Conservation (phyloP, 2,113 vertebrate species). For the Castor canadensis region DNA sequence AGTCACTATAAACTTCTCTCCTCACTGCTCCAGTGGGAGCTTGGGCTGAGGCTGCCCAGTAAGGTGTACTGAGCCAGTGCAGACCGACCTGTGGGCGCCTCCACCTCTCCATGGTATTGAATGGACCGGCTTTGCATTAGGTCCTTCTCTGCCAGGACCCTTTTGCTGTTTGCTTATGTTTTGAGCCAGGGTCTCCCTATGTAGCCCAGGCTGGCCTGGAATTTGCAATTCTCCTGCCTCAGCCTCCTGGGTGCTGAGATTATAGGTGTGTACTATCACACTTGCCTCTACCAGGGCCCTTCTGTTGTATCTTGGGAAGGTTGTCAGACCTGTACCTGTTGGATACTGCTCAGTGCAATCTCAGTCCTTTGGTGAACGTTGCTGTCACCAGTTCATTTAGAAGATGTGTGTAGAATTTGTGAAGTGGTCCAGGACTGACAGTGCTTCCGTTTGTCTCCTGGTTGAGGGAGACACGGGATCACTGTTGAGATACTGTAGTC, state of each 20-base stretch:
- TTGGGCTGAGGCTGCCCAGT: not conserved
- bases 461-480: not conserved
- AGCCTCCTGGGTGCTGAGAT: not conserved
- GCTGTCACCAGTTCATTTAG: not conserved
- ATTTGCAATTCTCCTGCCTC: not conserved
- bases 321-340: not conserved
- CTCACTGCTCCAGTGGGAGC: not conserved
- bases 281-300: not conserved
- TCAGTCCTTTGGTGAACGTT: not conserved
- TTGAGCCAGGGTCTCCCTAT: not conserved
- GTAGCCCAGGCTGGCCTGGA: not conserved
- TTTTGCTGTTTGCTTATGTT: no score
- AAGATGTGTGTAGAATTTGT: not conserved
- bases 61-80: not conserved
- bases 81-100: fast-evolving
- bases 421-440: not conserved
- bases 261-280: not conserved
- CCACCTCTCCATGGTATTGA: not conserved
- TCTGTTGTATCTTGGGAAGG: not conserved
- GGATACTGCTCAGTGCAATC: not conserved
- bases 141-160: no score
- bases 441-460: not conserved
- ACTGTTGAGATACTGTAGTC: not conserved
- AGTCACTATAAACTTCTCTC: not conserved
- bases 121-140: not conserved